Percentiles rank a stretch among this genome's conserved stretches.
phyloP scores from a whole-genome alignment of 2,113 vertebrate genomes.

The Elephas maximus region DNA sequence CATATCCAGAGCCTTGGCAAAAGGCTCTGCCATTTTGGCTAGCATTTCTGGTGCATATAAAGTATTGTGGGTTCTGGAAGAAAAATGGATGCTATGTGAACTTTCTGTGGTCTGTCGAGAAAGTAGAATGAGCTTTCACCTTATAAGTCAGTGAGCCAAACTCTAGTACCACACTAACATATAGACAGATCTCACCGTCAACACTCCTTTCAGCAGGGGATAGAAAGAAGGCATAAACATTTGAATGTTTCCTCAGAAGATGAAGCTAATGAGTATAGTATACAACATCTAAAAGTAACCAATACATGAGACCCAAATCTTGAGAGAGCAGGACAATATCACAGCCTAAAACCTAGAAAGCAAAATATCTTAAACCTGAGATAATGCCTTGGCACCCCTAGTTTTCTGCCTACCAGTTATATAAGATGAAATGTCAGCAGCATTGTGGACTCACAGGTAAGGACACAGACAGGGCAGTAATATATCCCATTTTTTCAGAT shows the following conservation, averaged over 20 bases:
- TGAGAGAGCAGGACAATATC: neutral
- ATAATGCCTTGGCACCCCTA: neutral
- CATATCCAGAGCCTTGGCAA: constrained; percentile 93
- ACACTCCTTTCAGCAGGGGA: neutral
- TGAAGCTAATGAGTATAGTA: neutral
- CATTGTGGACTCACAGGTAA: neutral
- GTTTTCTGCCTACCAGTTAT: neutral
- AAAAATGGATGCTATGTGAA: constrained; percentile 74
- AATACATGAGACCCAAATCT: neutral
- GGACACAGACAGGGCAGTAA: neutral
- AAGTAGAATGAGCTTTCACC: neutral
- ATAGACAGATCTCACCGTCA: neutral
- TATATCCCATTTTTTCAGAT: neutral
- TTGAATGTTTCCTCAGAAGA: neutral
- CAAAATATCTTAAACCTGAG: neutral
- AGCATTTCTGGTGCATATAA: constrained; percentile 95
- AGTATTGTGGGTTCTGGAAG: constrained; percentile 94
- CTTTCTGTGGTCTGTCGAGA: neutral
- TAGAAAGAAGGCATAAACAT: neutral
- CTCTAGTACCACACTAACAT: neutral
- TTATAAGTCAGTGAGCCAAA: neutral
- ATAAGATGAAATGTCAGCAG: neutral
- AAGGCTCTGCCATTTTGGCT: constrained; percentile 93
- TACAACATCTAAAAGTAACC: neutral
- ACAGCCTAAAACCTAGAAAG: neutral